Conservation (phyloP, 1,140 invertebrate genomes). For the Rhyzopertha dominica region DNA sequence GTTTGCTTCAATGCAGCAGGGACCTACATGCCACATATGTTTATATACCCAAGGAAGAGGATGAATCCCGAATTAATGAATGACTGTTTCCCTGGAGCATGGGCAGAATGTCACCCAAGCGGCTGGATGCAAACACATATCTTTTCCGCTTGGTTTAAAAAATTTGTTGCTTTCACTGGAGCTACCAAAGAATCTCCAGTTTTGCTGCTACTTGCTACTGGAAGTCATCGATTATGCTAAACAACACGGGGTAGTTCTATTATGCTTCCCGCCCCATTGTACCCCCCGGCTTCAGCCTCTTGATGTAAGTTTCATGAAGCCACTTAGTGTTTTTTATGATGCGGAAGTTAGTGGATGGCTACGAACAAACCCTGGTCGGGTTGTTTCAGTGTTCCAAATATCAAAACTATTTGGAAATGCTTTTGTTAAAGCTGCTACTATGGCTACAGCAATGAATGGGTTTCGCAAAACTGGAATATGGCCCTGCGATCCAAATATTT, state of each 20-base stretch:
- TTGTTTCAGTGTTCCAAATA: slow-evolving; percentile 35
- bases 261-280: slow-evolving; percentile 40
- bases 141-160: slow-evolving; percentile 39
- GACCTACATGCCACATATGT: slow-evolving; percentile 34
- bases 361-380: slow-evolving; percentile 20
- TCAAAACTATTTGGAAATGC: slow-evolving; percentile 39
- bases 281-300: slow-evolving; percentile 43
- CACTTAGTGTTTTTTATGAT: slow-evolving; percentile 16
- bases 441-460: slow-evolving; percentile 41
- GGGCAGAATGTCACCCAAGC: slow-evolving; percentile 23
- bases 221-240: slow-evolving; percentile 33
- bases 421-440: slow-evolving; percentile 39
- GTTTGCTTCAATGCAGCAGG: slow-evolving; percentile 21
- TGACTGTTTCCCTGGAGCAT: too few relatives aligned
- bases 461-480: slow-evolving; percentile 44
- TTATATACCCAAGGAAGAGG: slow-evolving; percentile 32
- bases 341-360: too few relatives aligned
- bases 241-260: slow-evolving; percentile 36
- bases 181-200: slow-evolving; percentile 25
- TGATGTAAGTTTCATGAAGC: slow-evolving; percentile 36
- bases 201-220: slow-evolving; percentile 31
- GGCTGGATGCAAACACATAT: slow-evolving; percentile 35
- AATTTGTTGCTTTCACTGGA: slow-evolving; percentile 30
- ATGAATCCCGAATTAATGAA: slow-evolving; percentile 29
- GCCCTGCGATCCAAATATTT: slow-evolving; percentile 40